These are phyloP conservation scores for Archips crataeganus DNA, from an alignment of 2,888 invertebrate genomes.

Conservation along the genomic window DNA sequence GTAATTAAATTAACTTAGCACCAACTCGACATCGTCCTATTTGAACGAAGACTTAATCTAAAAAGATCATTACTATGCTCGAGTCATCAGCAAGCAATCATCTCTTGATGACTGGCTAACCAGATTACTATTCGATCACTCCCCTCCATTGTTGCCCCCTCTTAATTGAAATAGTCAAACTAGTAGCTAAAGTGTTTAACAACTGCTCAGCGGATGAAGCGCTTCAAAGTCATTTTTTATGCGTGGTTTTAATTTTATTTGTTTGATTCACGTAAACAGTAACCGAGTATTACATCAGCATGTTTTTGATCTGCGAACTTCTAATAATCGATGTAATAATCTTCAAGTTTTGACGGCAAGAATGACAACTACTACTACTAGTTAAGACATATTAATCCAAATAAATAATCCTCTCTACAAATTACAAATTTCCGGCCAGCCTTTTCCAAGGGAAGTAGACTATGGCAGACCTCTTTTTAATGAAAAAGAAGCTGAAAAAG, in stretches of 20 bases:
- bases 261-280: too few relatives aligned
- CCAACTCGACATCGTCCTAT: constrained; percentile 6
- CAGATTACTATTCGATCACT: constrained; percentile 68
- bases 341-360: too few relatives aligned
- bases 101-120: constrained; percentile 71
- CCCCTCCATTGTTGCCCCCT: constrained; percentile 55
- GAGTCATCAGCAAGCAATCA: constrained; percentile 73
- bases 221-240: constrained; percentile 4
- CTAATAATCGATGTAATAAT: too few relatives aligned
- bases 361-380: too few relatives aligned
- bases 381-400: too few relatives aligned
- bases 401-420: too few relatives aligned
- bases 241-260: background rate
- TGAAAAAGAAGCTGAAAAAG: too few relatives aligned
- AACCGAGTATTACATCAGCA: too few relatives aligned
- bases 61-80: constrained; percentile 68
- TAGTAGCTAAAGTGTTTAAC: constrained; percentile 45
- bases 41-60: constrained; percentile 46
- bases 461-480: too few relatives aligned
- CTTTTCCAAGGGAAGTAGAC: too few relatives aligned
- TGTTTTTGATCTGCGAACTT: too few relatives aligned
- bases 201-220: constrained; percentile 23
- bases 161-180: constrained; percentile 73
- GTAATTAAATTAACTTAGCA: background rate
- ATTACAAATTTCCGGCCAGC: too few relatives aligned